Evolutionary conservation across 2,797 vertebrate genomes (phyloP).

Genomic region (Anomalospiza imberbis): DNA sequence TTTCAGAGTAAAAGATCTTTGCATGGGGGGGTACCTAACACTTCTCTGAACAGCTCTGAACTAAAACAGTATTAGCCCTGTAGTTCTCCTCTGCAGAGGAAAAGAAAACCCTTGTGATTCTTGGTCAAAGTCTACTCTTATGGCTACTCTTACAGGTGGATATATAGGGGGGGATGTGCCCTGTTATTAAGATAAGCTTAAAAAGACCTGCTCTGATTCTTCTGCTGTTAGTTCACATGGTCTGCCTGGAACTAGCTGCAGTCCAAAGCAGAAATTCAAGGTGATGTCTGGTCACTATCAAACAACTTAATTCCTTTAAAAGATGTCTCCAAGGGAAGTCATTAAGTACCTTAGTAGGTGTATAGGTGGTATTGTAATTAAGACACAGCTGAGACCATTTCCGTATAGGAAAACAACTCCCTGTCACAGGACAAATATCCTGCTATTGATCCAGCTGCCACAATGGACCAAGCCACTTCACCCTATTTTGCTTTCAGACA

Average conservation of each 20-base stretch:
- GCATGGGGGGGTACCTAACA: not conserved
- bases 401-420: conserved; percentile 39
- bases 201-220: not conserved
- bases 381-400: not conserved
- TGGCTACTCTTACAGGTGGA: not conserved
- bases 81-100: not conserved
- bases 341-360: not conserved
- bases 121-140: not conserved
- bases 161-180: rapidly evolving
- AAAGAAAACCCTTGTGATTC: not conserved
- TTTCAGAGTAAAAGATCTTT: not conserved
- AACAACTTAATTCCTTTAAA: conserved; percentile 45
- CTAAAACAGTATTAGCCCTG: not conserved
- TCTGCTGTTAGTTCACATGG: not conserved
- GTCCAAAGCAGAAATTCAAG: conserved; percentile 12
- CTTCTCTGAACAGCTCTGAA: not conserved
- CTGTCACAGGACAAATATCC: not conserved
- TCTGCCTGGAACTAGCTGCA: not conserved
- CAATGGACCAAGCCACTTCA: not conserved
- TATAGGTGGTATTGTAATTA: conserved; percentile 30
- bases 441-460: not conserved
- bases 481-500: not conserved
- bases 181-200: not conserved
- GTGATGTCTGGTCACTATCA: not conserved
- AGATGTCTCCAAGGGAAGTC: conserved; percentile 24